A percentile compares a stretch with the other conserved stretches of the same genome.
These are phyloP conservation scores for Phrynocephalus guinanensis DNA, from an alignment of 2,797 vertebrate species.

Conservation along the genomic window DNA sequence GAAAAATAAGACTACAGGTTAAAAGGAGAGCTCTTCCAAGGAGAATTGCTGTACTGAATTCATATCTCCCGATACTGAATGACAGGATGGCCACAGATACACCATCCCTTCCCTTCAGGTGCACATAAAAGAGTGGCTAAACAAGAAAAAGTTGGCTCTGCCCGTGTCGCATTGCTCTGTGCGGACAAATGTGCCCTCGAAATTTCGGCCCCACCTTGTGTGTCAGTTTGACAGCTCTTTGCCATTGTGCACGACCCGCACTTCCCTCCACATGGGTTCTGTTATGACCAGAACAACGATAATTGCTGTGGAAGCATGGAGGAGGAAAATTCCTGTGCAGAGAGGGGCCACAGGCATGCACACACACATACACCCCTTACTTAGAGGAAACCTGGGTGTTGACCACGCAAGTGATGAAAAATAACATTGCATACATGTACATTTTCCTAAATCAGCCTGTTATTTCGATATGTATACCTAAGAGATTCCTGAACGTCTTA, in stretches of 20 bases:
- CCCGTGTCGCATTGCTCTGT: background rate
- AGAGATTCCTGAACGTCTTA: background rate
- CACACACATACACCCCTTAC: too few species aligned
- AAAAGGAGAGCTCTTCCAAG: background rate
- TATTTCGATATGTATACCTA: background rate
- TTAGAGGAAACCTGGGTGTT: too few species aligned
- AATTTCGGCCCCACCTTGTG: too few species aligned
- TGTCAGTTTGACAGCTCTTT: too few species aligned
- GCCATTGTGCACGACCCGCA: too few species aligned
- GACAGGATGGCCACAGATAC: background rate
- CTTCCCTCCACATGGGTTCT: too few species aligned
- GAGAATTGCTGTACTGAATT: background rate
- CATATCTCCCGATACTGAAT: background rate
- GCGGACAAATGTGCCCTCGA: too few species aligned
- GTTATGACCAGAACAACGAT: too few species aligned
- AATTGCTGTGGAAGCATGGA: too few species aligned
- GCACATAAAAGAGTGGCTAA: background rate
- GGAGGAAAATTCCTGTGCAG: too few species aligned
- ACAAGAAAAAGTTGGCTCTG: background rate
- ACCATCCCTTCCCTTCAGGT: background rate
- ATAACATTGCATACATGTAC: background rate
- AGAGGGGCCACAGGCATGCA: too few species aligned
- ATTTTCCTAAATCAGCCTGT: background rate
- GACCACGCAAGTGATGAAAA: background rate
- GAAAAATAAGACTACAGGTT: constrained; percentile 34